Conservation (phyloP, 2,888 invertebrate species). For the Antheraea assamensis region DNA sequence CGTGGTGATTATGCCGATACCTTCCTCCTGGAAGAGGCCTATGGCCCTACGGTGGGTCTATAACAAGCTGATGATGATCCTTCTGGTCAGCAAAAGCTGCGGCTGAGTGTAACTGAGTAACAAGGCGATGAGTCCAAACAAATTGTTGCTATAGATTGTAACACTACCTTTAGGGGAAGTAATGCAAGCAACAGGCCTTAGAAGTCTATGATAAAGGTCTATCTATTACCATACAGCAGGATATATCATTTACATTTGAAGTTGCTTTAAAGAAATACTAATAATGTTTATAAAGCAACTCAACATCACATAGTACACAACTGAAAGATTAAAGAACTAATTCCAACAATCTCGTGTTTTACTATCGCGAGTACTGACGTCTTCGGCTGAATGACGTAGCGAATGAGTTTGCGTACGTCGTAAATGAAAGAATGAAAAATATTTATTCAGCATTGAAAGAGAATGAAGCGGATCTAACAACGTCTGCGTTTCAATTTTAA, state of each 20-base stretch:
- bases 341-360: not conserved
- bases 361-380: slow-evolving; percentile 10
- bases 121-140: not conserved
- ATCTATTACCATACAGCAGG: not conserved
- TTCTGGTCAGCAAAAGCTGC: too few relatives aligned
- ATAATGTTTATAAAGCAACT: not conserved
- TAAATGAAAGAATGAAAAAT: slow-evolving; percentile 15
- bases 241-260: not conserved
- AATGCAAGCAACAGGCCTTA: too few relatives aligned
- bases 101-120: too few relatives aligned
- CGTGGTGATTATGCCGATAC: too few relatives aligned
- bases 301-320: not conserved
- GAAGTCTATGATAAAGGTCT: too few relatives aligned
- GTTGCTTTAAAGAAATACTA: not conserved
- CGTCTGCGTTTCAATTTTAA: slow-evolving; percentile 5
- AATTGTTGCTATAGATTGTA: not conserved
- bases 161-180: too few relatives aligned
- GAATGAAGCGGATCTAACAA: slow-evolving; percentile 5
- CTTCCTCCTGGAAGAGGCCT: too few relatives aligned
- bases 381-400: slow-evolving; percentile 8
- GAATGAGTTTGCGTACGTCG: slow-evolving; percentile 14
- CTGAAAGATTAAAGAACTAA: not conserved
- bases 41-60: too few relatives aligned
- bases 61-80: too few relatives aligned
- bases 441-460: slow-evolving; percentile 10